Evolutionary conservation across 2,113 vertebrate genomes (phyloP).

Genomic region (Pongo abelii): DNA sequence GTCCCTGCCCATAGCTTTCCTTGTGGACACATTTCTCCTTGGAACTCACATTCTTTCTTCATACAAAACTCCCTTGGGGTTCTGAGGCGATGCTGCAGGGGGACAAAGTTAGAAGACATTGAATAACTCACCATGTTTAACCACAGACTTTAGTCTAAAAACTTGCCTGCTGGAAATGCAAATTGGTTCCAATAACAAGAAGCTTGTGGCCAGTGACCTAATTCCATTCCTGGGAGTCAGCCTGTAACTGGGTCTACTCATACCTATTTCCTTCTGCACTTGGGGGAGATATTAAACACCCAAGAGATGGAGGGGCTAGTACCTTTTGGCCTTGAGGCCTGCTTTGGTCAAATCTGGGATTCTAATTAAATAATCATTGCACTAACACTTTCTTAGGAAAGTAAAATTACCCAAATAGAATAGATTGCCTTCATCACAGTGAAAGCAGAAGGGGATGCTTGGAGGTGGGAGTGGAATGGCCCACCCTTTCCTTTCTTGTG

Average conservation of each 20-base stretch:
- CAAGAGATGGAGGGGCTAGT: neutral
- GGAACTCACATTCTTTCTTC: neutral
- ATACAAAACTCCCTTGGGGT: neutral
- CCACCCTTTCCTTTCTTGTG: neutral
- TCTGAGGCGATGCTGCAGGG: neutral
- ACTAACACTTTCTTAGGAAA: neutral
- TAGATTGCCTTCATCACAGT: too few relatives aligned
- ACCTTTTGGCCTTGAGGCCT: neutral
- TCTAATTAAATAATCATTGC: neutral
- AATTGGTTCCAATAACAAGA: slow-evolving; percentile 43
- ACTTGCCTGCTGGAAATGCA: slow-evolving; percentile 31
- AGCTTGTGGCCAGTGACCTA: slow-evolving; percentile 8
- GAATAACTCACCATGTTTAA: neutral
- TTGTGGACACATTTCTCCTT: neutral
- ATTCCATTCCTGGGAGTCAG: slow-evolving; percentile 34
- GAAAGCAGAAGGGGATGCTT: neutral
- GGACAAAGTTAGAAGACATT: neutral
- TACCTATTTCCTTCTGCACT: neutral
- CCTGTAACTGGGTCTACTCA: neutral
- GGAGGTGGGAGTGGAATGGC: neutral
- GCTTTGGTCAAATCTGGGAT: neutral
- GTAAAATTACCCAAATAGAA: neutral
- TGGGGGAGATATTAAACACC: neutral
- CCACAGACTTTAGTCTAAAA: slow-evolving; percentile 45
- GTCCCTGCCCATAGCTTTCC: neutral